A percentile compares a stretch with the other conserved stretches of the same genome.
phyloP scores from a whole-genome alignment of 2,888 invertebrate species.

The Drosophila subquinaria region DNA sequence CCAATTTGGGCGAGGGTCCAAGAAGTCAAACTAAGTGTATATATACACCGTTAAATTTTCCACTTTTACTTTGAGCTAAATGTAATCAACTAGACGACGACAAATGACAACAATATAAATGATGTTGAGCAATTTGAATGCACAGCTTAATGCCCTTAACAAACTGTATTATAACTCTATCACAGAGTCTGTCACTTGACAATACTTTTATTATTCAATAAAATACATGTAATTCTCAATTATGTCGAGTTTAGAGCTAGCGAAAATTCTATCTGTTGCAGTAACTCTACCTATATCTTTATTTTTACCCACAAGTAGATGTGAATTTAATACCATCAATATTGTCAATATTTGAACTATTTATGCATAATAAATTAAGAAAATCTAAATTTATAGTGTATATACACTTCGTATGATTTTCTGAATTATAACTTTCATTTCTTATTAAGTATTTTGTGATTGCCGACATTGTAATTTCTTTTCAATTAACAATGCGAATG shows the following conservation, averaged over 20 bases:
- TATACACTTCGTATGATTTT: neutral
- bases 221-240: neutral
- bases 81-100: conserved; percentile 47
- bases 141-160: conserved; percentile 36
- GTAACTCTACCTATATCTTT: neutral
- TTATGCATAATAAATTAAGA: neutral
- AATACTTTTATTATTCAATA: neutral
- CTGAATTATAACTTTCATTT: conserved; percentile 47
- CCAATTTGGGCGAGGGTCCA: conserved; percentile 27
- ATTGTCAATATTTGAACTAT: neutral
- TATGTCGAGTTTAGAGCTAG: neutral
- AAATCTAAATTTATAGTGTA: conserved; percentile 3
- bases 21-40: conserved; percentile 19
- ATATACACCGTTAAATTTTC: conserved; percentile 43
- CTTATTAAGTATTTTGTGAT: conserved; percentile 47
- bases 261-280: neutral
- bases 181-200: neutral
- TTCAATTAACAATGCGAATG: conserved; percentile 74
- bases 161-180: conserved; percentile 3
- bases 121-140: conserved; percentile 47
- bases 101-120: conserved; percentile 40
- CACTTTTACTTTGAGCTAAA: conserved; percentile 68
- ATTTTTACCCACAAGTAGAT: neutral
- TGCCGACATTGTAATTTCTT: conserved; percentile 66
- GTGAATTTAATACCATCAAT: too few relatives aligned